These are phyloP conservation scores for Morus bassanus DNA, from an alignment of 2,797 vertebrate genomes.

Conservation along the genomic window DNA sequence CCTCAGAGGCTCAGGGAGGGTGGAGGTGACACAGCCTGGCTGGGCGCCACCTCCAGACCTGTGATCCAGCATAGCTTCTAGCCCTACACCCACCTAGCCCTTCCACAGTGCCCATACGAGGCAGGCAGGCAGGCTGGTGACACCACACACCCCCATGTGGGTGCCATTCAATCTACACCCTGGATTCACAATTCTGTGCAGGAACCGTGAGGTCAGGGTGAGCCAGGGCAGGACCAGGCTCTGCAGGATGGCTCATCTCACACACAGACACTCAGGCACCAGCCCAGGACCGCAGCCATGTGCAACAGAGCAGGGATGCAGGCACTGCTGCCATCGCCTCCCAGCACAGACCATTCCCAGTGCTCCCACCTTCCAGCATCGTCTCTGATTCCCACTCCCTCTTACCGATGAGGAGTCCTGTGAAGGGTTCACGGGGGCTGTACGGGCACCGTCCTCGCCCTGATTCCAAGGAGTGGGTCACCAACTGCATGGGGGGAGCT, in stretches of 20 bases:
- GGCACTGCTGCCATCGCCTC: accelerated
- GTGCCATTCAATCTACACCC: accelerated
- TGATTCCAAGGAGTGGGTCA: slow-evolving; percentile 75
- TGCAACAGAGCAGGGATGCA: not conserved
- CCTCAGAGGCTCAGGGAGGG: accelerated
- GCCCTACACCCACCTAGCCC: too few species aligned
- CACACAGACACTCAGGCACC: accelerated
- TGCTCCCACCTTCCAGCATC: not conserved
- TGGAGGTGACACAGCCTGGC: not conserved
- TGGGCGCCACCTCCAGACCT: not conserved
- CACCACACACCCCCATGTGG: accelerated
- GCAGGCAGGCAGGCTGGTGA: not conserved
- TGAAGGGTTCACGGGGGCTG: slow-evolving; percentile 82
- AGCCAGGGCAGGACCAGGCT: not conserved
- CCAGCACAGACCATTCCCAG: not conserved
- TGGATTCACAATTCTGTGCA: accelerated
- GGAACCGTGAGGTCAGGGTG: accelerated
- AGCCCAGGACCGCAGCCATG: accelerated
- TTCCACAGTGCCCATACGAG: accelerated
- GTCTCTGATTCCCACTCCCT: accelerated
- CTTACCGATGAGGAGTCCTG: slow-evolving; percentile 74
- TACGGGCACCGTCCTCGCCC: slow-evolving; percentile 87
- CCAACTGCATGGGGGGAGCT: slow-evolving; percentile 22
- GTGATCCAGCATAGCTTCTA: not conserved
- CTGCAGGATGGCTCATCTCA: not conserved